Evolutionary conservation across 1,140 invertebrate genomes (phyloP), one percentile per base, ranked within the genome.

Genomic region (Pseudobourletiella spinata): DNA sequence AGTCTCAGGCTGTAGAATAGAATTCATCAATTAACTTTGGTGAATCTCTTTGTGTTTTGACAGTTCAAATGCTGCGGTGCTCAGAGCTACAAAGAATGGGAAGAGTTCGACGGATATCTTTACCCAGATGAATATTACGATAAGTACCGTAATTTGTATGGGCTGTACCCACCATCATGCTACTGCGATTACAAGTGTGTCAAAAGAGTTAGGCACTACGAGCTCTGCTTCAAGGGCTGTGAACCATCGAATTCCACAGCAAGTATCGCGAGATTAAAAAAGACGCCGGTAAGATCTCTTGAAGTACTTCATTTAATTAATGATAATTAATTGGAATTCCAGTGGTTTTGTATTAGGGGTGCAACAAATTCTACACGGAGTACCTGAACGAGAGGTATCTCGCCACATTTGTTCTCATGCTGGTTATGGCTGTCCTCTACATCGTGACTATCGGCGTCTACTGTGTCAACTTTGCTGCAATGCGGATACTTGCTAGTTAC

Each of bases 61-160:
- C 28, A 51, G 48, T 51, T 51, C 22, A 24, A 51, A 51, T 51
- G 48, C 22, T 51, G 48, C 22, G 48, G 48, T 26, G 25, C 48
- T 8, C 3, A 25, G 25, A 25, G 14, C 22, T 51, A 25, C 24
- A 25, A 14, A n/a, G 48, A 51, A 3, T 51, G 48, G 48, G 24
- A 51, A 11, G 48, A 6, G 3, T 51, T 51, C 22, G n/a, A 51
- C 14, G 48, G 48, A 22, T 14, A 26, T n/a, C 4, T 51, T 26
- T 51, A 51, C 25, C 4, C 3, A 14, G 76, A 77, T 11, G 80
- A 82, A 46, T 82, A 84, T 70, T 83, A 83, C 72, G 75, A 75
- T 67, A 82, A 83, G 72, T 84, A 83, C 76, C 82, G 82, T 60
- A 74, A 75, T 6, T 18, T 18, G 22, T 25, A 51, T 26, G 48